phyloP scores from a whole-genome alignment of 1,140 invertebrate species.

The Ericerus pela region DNA sequence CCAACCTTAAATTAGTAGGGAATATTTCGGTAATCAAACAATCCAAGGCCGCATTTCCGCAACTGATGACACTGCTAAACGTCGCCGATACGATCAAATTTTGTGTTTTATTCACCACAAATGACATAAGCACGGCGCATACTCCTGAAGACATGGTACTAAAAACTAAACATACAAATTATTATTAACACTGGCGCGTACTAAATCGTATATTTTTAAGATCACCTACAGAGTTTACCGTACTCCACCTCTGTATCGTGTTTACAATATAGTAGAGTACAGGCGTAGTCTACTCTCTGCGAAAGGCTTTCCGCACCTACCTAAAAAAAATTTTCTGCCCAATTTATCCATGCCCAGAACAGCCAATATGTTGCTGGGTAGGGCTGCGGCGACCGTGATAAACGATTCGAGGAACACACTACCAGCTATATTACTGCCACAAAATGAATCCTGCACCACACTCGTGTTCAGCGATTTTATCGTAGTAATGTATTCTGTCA shows the following conservation, averaged over 20 bases:
- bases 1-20: constrained; percentile 61
- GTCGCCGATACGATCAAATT: constrained; percentile 69
- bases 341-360: constrained; percentile 58
- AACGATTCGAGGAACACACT: constrained; percentile 71
- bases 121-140: constrained; percentile 69
- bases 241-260: no score
- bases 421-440: constrained; percentile 51
- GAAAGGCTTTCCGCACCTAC: no score
- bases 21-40: constrained; percentile 79
- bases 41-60: constrained; percentile 72
- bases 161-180: constrained; percentile 43
- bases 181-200: not conserved
- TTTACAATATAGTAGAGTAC: no score
- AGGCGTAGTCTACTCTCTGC: no score
- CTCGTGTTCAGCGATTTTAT: not conserved
- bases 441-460: constrained; percentile 26
- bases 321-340: constrained; percentile 75
- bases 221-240: no score
- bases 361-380: constrained; percentile 69
- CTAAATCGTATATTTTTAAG: not conserved
- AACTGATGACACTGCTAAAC: constrained; percentile 74
- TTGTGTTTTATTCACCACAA: constrained; percentile 62
- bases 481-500: not conserved
- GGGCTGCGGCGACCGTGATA: constrained; percentile 66
- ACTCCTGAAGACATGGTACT: constrained; percentile 70